Evolutionary conservation across 2,888 invertebrate genomes (phyloP).

Genomic region (Eueremaeus valkanovi): DNA sequence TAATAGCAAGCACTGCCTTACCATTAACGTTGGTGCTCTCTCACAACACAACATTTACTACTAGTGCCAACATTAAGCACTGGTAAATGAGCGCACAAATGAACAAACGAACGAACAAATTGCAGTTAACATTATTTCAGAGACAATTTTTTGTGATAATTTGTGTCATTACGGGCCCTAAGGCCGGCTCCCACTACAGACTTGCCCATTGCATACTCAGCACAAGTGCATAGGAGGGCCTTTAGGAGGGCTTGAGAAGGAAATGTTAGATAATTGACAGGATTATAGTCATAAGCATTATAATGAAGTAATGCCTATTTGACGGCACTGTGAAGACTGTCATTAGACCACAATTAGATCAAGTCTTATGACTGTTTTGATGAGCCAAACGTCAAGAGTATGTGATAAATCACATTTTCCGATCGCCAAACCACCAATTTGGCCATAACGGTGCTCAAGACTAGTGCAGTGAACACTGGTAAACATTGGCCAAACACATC

Average conservation of each 20-base stretch:
- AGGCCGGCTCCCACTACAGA: slow-evolving; percentile 29
- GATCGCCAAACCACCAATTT: background rate
- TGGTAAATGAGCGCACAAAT: background rate
- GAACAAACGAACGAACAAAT: background rate
- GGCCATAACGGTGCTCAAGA: slow-evolving; percentile 1
- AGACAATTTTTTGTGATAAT: slow-evolving; percentile 26
- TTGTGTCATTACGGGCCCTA: slow-evolving; percentile 31
- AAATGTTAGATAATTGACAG: slow-evolving; percentile 28
- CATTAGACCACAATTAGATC: slow-evolving; percentile 25
- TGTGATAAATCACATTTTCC: slow-evolving; percentile 14
- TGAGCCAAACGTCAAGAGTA: background rate
- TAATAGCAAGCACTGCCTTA: slow-evolving; percentile 20
- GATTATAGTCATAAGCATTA: background rate
- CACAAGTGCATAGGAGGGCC: slow-evolving; percentile 25
- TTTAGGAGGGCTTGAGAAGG: slow-evolving; percentile 24
- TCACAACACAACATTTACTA: background rate
- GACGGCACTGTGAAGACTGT: slow-evolving; percentile 25
- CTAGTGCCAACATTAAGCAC: background rate
- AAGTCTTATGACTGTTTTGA: background rate
- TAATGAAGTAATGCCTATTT: slow-evolving; percentile 26
- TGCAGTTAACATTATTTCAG: background rate
- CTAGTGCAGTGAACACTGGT: too few relatives aligned
- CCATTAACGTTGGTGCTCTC: background rate
- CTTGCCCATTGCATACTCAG: background rate
- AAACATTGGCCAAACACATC: background rate